Base-by-base conservation (phyloP, 2,113 vertebrate species). In the Sclerurus mexicanus region DNA sequence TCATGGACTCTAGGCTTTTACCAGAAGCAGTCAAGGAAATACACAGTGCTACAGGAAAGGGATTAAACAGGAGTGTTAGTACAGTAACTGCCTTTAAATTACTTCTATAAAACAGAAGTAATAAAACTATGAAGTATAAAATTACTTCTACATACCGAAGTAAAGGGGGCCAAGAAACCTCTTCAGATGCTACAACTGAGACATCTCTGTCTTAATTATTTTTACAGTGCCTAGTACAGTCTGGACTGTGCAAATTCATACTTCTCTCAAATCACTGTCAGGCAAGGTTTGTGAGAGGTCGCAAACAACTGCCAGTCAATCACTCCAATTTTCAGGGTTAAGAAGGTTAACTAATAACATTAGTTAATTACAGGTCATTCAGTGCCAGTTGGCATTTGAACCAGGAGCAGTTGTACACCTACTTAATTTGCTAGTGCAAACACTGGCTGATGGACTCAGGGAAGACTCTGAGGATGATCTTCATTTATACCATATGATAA, bases 321-420 rank as follows among this genome's bases (percentile, higher is more conserved):
- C 42, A 46, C 5, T 5, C 5, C 55, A 21, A 22, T 55, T 15
- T 49, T 5, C 33, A 82, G 22, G 8, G 28, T 75, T 67, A 59
- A 63, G 16, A 69, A 85, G 9, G 56, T 64, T 72, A 71, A 71
- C 39, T 62, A 66, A 44, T 22, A 71, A 6, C 20, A n/a, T 49
- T 58, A 27, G 28, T 23, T 42, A 77, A 46, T n/a, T 85, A 22
- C 44, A 44, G 14, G 12, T 28, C 24, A 53, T 66, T 78, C 47
- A 15, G 7, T 18, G 6, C 4, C 50, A 72, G 10, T 14, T 76
- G 12, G 5, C 20, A 56, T 46, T 79, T 0, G 0, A 82, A 55
- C 8, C 42, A 71, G 73, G 40, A 78, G 11, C 10, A 8, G 27
- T 30, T 81, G 28, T 10, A 39, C 22, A 64, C 3, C 7, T 33